Percentiles rank a stretch among this genome's conserved stretches.
Conservation (phyloP, 2,888 invertebrate species). For the Drosophila antonietae region DNA sequence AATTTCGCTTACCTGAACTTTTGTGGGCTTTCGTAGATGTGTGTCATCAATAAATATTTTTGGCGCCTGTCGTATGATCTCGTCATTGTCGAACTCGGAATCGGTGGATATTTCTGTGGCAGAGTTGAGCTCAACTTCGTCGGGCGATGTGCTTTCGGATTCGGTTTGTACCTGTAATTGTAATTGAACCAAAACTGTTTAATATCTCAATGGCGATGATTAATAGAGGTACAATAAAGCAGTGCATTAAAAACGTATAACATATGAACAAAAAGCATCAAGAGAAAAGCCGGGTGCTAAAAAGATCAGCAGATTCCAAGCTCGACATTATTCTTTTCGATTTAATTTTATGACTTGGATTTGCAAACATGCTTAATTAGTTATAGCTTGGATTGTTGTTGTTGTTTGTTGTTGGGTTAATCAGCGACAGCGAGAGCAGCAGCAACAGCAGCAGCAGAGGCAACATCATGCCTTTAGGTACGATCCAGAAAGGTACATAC, state of each 20-base stretch:
- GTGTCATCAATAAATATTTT: slow-evolving; percentile 90
- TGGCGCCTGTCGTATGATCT: slow-evolving; percentile 88
- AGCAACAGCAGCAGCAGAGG: slow-evolving; percentile 21
- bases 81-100: slow-evolving; percentile 95
- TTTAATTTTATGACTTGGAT: slow-evolving; percentile 5
- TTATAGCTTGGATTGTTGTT: slow-evolving; percentile 38
- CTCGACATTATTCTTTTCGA: slow-evolving; percentile 5
- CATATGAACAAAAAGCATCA: slow-evolving; percentile 50
- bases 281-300: slow-evolving; percentile 13
- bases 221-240: slow-evolving; percentile 34
- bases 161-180: slow-evolving; percentile 88
- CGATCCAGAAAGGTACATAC: slow-evolving; percentile 84
- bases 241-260: slow-evolving; percentile 41
- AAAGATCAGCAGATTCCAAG: slow-evolving; percentile 35
- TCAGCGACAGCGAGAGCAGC: slow-evolving; percentile 38
- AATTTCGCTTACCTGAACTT: slow-evolving; percentile 86
- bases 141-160: slow-evolving; percentile 88
- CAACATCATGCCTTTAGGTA: slow-evolving; percentile 82
- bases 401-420: slow-evolving; percentile 47
- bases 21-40: slow-evolving; percentile 87
- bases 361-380: slow-evolving; percentile 64
- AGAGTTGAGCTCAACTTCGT: slow-evolving; percentile 91
- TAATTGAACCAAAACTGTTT: slow-evolving; percentile 20
- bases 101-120: slow-evolving; percentile 97
- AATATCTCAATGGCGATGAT: background rate